A percentile compares a stretch with the other conserved stretches of the same genome.
phyloP scores from a whole-genome alignment of 2,888 invertebrate genomes.

The Cosmopolites sordidus region DNA sequence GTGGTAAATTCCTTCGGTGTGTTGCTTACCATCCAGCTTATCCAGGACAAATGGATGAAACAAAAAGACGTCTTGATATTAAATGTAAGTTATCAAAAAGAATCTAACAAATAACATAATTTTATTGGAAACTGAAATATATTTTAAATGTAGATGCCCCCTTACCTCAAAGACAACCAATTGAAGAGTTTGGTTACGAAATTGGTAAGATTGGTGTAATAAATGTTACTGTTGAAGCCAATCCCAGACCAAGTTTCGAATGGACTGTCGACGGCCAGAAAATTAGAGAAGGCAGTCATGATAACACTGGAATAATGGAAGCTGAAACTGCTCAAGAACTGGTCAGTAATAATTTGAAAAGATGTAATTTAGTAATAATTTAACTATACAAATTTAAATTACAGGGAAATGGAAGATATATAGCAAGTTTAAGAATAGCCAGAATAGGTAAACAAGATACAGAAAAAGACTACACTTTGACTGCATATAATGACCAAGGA shows the following conservation, averaged over 20 bases:
- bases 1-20: conserved; percentile 62
- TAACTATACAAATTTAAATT: conserved; percentile 19
- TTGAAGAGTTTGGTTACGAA: conserved; percentile 69
- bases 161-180: conserved; percentile 54
- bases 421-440: conserved; percentile 62
- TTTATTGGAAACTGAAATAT: too few relatives aligned
- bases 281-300: conserved; percentile 53
- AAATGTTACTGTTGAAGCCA: conserved; percentile 67
- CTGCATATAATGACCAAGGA: conserved; percentile 67
- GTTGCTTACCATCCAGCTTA: conserved; percentile 64
- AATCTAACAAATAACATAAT: too few relatives aligned
- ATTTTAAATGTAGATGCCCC: conserved; percentile 58
- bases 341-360: too few relatives aligned
- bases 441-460: conserved; percentile 71
- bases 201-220: conserved; percentile 68
- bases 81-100: conserved; percentile 53
- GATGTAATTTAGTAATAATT: neutral
- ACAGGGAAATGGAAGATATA: conserved; percentile 66
- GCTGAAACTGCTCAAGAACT: conserved; percentile 49
- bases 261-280: conserved; percentile 62
- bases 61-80: conserved; percentile 53
- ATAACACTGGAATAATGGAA: conserved; percentile 51
- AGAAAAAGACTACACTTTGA: conserved; percentile 64
- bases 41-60: conserved; percentile 40
- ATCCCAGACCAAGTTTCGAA: conserved; percentile 65